Base-by-base conservation (phyloP, 2,113 vertebrate species). In the Loxodonta africana region DNA sequence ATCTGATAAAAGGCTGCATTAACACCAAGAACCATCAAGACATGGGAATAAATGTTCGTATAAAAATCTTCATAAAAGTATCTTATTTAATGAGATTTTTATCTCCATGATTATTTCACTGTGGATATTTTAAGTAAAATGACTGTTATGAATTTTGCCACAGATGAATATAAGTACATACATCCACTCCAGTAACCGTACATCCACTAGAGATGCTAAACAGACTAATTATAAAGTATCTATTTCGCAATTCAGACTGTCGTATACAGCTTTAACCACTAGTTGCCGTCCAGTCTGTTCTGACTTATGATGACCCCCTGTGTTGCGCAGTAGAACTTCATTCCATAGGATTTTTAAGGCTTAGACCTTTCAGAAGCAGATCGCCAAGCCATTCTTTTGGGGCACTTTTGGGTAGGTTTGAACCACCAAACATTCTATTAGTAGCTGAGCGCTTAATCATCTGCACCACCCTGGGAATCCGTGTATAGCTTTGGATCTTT, bases 231-330 rank as follows among this genome's bases (percentile, higher is more conserved):
- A 93, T 65, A 30, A 85, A 78, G 33, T 17, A 60, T 80, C 60
- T 77, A 62, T 83, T 80, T 91, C 91, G 37, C 25, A 90, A 67
- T n/a, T 57, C 20, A 71, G 53, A 65, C 37, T 84, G 83, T 84
- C 67, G 88, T 65, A 65, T 28, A 95, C 6, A 88, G 30, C 18
- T 90, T 62, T 62, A 62, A 62, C 60, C 60, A 62, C 60, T 23
- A 20, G 18, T 62, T 57, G 15, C 53, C 15, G 53, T 12, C 1
- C 3, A 57, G 53, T 57, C 53, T 15, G 3, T 57, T 48, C 11
- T 14, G 15, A 57, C 53, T 57, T 57, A 17, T 57, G 53, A 57
- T 57, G 12, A 57, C 53, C 53, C 53, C 53, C 11, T 12, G 15
- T 57, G 15, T 57, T 57, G 53, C 3, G 15, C 8, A 57, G 11